phyloP scores from a whole-genome alignment of 1,140 invertebrate genomes.

The Aphaenogaster ashmeadi region DNA sequence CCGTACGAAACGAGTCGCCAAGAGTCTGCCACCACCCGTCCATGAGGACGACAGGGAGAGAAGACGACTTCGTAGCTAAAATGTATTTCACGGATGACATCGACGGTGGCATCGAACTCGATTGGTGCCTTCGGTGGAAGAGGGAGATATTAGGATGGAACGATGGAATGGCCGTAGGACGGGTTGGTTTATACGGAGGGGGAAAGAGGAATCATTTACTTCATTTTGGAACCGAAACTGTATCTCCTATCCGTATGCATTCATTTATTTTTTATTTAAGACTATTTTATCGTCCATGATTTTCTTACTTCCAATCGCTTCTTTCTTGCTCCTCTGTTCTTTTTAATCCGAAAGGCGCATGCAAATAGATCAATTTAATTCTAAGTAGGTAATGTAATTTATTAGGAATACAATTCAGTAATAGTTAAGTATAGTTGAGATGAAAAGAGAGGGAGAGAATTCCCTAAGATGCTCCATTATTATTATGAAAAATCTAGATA shows the following conservation, averaged over 20 bases:
- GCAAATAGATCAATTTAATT: constrained; percentile 37
- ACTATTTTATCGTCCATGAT: constrained; percentile 52
- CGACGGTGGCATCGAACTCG: constrained; percentile 75
- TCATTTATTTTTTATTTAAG: constrained; percentile 82
- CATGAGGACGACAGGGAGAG: constrained; percentile 33
- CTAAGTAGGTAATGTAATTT: constrained; percentile 65
- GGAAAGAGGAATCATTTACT: constrained; percentile 67
- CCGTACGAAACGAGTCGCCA: constrained; percentile 61
- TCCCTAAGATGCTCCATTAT: not conserved
- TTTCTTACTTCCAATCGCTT: not conserved
- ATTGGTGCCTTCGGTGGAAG: constrained; percentile 36
- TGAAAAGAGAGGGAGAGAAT: not conserved
- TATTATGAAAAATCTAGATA: constrained; percentile 2
- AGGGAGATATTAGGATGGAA: constrained; percentile 57
- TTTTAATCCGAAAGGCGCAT: constrained; percentile 2
- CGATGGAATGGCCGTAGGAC: constrained; percentile 34
- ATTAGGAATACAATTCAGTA: constrained; percentile 51
- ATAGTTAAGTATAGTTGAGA: not conserved
- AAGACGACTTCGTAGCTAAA: constrained; percentile 72
- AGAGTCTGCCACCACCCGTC: constrained; percentile 52
- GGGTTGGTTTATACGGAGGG: not conserved
- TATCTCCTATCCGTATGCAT: constrained; percentile 78
- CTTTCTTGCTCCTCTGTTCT: not conserved
- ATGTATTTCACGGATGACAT: constrained; percentile 78
- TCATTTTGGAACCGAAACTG: constrained; percentile 80